A percentile compares a stretch with the other conserved stretches of the same genome.
phyloP scores from a whole-genome alignment of 2,888 invertebrate genomes.

The Eristalis pertinax region DNA sequence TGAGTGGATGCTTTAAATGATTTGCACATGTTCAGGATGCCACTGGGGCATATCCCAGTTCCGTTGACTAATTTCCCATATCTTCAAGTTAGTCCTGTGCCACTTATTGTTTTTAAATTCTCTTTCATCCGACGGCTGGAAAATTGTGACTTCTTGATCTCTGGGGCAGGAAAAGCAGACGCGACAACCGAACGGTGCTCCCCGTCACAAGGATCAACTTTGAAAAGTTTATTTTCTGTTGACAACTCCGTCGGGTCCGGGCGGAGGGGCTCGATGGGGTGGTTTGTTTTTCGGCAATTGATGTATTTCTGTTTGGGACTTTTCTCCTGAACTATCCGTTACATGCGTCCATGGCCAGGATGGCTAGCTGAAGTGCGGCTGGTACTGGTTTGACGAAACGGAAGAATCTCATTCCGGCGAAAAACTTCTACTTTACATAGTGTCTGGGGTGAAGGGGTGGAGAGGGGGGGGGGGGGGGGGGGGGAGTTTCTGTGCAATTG shows the following conservation, averaged over 20 bases:
- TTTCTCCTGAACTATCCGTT: slow-evolving; percentile 44
- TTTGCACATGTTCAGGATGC: slow-evolving; percentile 69
- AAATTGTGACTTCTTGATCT: slow-evolving; percentile 23
- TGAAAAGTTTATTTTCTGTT: slow-evolving; percentile 58
- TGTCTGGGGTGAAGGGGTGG: slow-evolving; percentile 21
- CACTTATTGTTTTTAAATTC: slow-evolving; percentile 38
- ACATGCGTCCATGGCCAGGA: slow-evolving; percentile 11
- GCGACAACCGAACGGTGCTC: neutral
- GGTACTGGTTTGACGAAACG: neutral
- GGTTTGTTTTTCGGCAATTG: slow-evolving; percentile 61
- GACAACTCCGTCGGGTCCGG: slow-evolving; percentile 56
- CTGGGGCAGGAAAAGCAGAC: neutral
- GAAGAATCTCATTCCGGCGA: slow-evolving; percentile 8
- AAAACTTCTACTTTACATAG: slow-evolving; percentile 52
- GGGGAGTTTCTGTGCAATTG: slow-evolving; percentile 40
- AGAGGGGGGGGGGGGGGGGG: neutral
- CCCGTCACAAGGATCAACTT: slow-evolving; percentile 28
- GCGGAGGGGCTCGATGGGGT: neutral
- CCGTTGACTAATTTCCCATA: slow-evolving; percentile 47
- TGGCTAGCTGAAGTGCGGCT: neutral
- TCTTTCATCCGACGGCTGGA: slow-evolving; percentile 42
- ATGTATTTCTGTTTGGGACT: slow-evolving; percentile 57
- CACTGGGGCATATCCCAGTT: slow-evolving; percentile 54
- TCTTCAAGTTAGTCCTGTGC: slow-evolving; percentile 32
- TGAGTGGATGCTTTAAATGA: slow-evolving; percentile 64